Conservation (phyloP, 1,140 invertebrate species). For the Gonatopus flavifemur region DNA sequence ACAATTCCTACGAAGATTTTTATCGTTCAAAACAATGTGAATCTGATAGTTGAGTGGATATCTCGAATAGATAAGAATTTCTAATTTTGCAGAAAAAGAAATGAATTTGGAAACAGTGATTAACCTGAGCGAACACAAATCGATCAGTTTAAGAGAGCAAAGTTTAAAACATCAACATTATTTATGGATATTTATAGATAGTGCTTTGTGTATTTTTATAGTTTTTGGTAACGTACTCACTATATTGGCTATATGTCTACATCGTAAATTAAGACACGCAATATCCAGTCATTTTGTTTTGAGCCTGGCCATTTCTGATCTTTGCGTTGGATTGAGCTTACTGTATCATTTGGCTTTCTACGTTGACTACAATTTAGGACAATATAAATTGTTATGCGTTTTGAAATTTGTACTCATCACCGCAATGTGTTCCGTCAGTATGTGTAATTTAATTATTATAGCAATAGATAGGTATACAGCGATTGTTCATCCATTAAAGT, state of each 20-base stretch:
- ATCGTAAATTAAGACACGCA: constrained; percentile 64
- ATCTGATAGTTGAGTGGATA: no score
- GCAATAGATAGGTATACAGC: constrained; percentile 82
- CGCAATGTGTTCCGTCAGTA: constrained; percentile 72
- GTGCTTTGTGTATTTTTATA: constrained; percentile 66
- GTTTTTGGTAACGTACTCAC: constrained; percentile 72
- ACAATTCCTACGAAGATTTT: no score
- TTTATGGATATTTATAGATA: constrained; percentile 34
- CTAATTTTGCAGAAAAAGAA: neutral
- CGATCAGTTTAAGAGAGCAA: neutral
- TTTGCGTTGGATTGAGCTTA: constrained; percentile 71
- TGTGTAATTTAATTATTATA: constrained; percentile 81
- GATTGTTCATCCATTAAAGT: constrained; percentile 79
- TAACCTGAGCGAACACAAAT: neutral
- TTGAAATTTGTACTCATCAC: constrained; percentile 71
- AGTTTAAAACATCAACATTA: no score
- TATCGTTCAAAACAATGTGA: no score
- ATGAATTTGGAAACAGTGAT: neutral
- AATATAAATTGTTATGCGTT: constrained; percentile 64
- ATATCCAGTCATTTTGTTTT: constrained; percentile 74
- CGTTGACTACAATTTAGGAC: constrained; percentile 60
- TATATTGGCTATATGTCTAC: constrained; percentile 68
- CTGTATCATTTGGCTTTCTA: constrained; percentile 76
- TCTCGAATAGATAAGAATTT: neutral
- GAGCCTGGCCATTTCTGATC: constrained; percentile 72